Conservation (phyloP, 2,888 invertebrate species). For the Apantesis nais region DNA sequence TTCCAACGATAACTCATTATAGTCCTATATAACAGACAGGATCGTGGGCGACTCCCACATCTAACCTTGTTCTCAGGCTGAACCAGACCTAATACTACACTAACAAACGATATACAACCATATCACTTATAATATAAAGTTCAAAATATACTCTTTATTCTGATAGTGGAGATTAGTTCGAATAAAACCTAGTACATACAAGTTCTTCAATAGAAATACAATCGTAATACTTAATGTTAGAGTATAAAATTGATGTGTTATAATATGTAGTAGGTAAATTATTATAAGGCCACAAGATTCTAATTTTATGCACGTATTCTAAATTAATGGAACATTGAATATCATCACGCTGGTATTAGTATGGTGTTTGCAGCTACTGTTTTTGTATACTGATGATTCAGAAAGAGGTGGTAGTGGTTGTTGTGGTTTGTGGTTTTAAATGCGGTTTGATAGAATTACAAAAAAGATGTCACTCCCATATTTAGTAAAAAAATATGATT, state of each 20-base stretch:
- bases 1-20: conserved; percentile 23
- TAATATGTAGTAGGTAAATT: not conserved
- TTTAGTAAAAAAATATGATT: not conserved
- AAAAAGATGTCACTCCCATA: not conserved
- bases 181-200: conserved; percentile 12
- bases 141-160: not conserved
- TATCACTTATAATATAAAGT: not conserved
- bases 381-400: not conserved
- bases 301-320: conserved; percentile 36
- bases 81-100: conserved; percentile 13
- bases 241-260: conserved; percentile 7
- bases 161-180: not conserved
- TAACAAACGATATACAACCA: conserved; percentile 14
- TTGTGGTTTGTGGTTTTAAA: too few relatives aligned
- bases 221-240: not conserved
- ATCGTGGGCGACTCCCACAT: conserved; percentile 37
- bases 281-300: conserved; percentile 36
- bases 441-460: too few relatives aligned
- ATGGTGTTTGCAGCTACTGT: not conserved
- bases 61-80: conserved; percentile 39
- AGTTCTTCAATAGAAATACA: conserved; percentile 6
- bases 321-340: conserved; percentile 18
- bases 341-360: not conserved
- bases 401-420: not conserved
- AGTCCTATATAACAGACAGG: conserved; percentile 26